Base-by-base conservation (phyloP, 2,797 vertebrate species). In the Anas flavirostris region DNA sequence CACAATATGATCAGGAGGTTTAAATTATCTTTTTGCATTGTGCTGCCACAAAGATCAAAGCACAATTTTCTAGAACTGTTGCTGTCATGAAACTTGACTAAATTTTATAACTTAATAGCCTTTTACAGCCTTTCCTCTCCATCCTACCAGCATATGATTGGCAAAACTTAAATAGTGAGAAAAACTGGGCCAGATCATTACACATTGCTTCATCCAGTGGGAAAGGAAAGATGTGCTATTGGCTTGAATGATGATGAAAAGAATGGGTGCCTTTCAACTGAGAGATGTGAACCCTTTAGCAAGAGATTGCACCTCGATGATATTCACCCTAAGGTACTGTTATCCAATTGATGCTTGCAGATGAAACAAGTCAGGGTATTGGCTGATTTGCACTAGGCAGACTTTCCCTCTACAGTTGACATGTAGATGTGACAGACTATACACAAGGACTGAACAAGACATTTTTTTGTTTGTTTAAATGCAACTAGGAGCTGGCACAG, bases 1-100 rank as follows among this genome's bases (percentile, higher is more conserved):
- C 69, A 64, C 35, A 66, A 81, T 77, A 85, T 70, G 82, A 90
- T 73, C 35, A 84, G 21, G 62, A 82, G 21, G 7, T 89, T 94
- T 91, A 94, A 82, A 59, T 60, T 68, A 58, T 16, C 35, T 64
- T 94, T 90, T 56, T 89, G 43, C 55, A 75, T 90, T 91, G 21
- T 74, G 39, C 29, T 90, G 52, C 52, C 74, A 70, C 60, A 85
- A 90, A 85, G 73, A 91, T 88, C 48, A 92, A 91, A 91, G 22
- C 13, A 50, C 21, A 83, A 33, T 92, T 86, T 91, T 82, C 50
- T 55, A 60, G 73, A 91, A 86, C 17, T 68, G 69, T 63, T 86
- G 58, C 55, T 93, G 59, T 79, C 67, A 89, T 2, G 3, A 31
- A 96, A 80, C 56, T 82, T 87, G 82, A 94, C 93, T 82, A 94